These are phyloP conservation scores for Ptilodon capucinus DNA, from an alignment of 2,888 invertebrate genomes.

Conservation along the genomic window DNA sequence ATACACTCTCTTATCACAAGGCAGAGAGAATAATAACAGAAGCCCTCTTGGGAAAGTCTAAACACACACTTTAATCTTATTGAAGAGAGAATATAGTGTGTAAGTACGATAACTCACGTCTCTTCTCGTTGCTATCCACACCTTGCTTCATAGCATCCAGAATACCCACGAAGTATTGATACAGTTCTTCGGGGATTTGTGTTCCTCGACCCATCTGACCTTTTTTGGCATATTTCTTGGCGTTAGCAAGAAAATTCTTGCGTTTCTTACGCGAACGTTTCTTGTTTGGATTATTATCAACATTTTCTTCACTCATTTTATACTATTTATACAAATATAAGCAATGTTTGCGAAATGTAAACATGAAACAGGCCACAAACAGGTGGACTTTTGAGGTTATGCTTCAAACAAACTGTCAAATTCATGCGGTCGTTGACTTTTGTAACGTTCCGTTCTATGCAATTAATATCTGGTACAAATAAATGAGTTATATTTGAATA, in stretches of 20 bases:
- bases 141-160: slow-evolving; percentile 87
- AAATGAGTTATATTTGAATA: too few species aligned
- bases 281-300: slow-evolving; percentile 48
- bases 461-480: too few species aligned
- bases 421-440: slow-evolving; percentile 10
- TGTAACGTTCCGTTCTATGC: background rate
- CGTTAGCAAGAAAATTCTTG: slow-evolving; percentile 86
- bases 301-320: slow-evolving; percentile 56
- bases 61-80: too few species aligned
- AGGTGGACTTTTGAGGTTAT: slow-evolving; percentile 32
- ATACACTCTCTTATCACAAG: too few species aligned
- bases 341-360: slow-evolving; percentile 9
- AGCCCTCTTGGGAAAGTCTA: too few species aligned
- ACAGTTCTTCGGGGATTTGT: slow-evolving; percentile 87
- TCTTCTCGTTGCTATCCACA: slow-evolving; percentile 87
- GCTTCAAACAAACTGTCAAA: slow-evolving; percentile 23
- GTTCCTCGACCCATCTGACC: slow-evolving; percentile 88
- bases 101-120: slow-evolving; percentile 74
- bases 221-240: slow-evolving; percentile 89
- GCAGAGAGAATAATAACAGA: background rate
- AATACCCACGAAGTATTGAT: slow-evolving; percentile 89
- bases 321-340: background rate
- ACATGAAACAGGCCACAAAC: slow-evolving; percentile 13
- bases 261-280: slow-evolving; percentile 84
- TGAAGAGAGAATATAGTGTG: background rate